Base-by-base conservation (phyloP, 2,888 invertebrate species). In the Agrilus biguttatus region DNA sequence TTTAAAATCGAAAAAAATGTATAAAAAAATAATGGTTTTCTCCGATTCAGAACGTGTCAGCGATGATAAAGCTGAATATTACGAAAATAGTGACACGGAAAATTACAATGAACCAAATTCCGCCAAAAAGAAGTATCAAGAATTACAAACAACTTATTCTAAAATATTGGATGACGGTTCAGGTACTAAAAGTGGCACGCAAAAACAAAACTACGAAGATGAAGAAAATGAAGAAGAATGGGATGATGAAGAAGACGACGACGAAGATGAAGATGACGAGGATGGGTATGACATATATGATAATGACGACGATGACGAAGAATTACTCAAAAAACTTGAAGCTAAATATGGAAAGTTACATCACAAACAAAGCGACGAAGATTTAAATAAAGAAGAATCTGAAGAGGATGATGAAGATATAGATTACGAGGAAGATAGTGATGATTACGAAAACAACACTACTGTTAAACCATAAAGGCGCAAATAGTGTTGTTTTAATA, bases 281-380 rank as follows among this genome's bases (percentile, higher is more conserved):
- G 48, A 49, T 12, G 44, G 42, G n/a, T 39, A 44, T 33, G 41
- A 41, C 3, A 44, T 44, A n/a, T 45, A 47, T 36, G 43, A 45
- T 33, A 43, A 48, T 21, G 49, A 47, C 45, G 43, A 45, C 21
- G 49, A 50, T 56, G 83, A 83, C 57, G 72, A 72, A 6, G 82
- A 83, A 48, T 65, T 83, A 38, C 68, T 83, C 53, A 78, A 69
- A 55, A 73, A 82, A 49, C 65, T 83, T 44, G 83, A 83, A 58
- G 78, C 76, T 21, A 82, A 81, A 70, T 83, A 83, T 60, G 83
- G 83, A 40, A 76, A 79, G 49, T 62, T 83, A 42, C 76, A 76
- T 13, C 8, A 10, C 28, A 28, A 28, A 28, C 44, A 42, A 14
- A 41, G 43, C 33, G 57, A 58, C 10, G 73, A 75, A 48, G 55